Evolutionary conservation across 2,797 vertebrate species (phyloP).

Genomic region (Fistularia commersonii): DNA sequence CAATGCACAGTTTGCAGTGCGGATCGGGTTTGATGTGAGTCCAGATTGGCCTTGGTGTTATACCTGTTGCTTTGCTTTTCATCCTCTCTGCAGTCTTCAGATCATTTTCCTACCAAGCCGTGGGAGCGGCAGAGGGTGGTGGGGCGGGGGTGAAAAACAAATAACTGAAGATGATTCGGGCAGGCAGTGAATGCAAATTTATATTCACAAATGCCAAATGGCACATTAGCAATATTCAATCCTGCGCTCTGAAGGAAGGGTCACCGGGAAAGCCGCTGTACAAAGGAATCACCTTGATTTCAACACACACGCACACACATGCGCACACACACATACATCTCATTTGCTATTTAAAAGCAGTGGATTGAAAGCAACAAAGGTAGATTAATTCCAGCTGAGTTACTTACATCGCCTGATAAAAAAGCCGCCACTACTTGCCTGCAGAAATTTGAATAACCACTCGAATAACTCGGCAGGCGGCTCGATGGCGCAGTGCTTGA

Average conservation of each 20-base stretch:
- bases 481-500: slow-evolving; percentile 3
- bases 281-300: slow-evolving; percentile 13
- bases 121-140: no score
- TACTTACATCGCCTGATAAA: slow-evolving; percentile 5
- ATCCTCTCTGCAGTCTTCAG: slow-evolving; percentile 5
- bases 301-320: neutral
- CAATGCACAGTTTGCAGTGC: neutral
- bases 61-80: slow-evolving; percentile 8
- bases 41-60: slow-evolving; percentile 6
- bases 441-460: slow-evolving; percentile 18
- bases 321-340: no score
- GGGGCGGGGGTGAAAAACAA: slow-evolving; percentile 6
- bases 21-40: slow-evolving; percentile 2
- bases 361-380: slow-evolving; percentile 12
- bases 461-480: slow-evolving; percentile 13
- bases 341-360: slow-evolving; percentile 14
- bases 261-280: slow-evolving; percentile 6
- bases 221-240: slow-evolving; percentile 7
- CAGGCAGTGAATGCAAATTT: neutral
- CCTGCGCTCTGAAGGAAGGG: slow-evolving; percentile 7
- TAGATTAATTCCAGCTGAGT: slow-evolving; percentile 13
- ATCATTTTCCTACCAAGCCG: neutral
- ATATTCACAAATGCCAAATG: slow-evolving; percentile 19
- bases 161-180: slow-evolving; percentile 8
- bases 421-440: slow-evolving; percentile 13